A percentile compares a stretch with the other conserved stretches of the same genome.
These are phyloP conservation scores for Acheta domesticus DNA, from an alignment of 2,888 invertebrate genomes.

Conservation along the genomic window DNA sequence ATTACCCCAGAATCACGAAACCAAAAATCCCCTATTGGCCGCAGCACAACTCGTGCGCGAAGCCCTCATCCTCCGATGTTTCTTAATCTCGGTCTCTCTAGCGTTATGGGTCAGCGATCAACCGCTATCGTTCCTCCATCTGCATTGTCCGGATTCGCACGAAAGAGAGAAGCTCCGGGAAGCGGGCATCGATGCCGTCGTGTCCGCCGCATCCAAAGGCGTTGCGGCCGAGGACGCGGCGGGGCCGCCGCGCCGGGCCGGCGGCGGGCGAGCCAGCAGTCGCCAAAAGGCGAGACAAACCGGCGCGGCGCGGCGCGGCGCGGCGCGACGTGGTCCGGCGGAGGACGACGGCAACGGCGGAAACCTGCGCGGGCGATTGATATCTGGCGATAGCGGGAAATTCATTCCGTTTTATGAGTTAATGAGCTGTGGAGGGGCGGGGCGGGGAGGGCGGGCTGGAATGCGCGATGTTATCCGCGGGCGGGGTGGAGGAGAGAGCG, in stretches of 20 bases:
- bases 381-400: conserved; percentile 9
- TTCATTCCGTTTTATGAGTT: conserved; percentile 1
- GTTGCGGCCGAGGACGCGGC: too few species aligned
- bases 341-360: background rate
- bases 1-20: too few species aligned
- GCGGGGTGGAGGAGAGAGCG: background rate
- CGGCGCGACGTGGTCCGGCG: too few species aligned
- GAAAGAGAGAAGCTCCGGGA: background rate
- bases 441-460: background rate
- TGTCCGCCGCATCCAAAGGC: background rate
- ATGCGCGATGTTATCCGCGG: conserved; percentile 9
- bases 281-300: background rate
- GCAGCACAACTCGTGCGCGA: background rate
- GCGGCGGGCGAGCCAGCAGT: too few species aligned
- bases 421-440: background rate
- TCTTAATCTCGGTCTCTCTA: background rate
- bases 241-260: too few species aligned
- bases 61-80: background rate
- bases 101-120: background rate
- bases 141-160: background rate
- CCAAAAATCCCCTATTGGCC: too few species aligned
- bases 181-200: background rate
- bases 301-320: background rate
- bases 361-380: conserved; percentile 9
- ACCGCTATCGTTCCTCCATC: background rate